Evolutionary conservation across 2,113 vertebrate species (phyloP), one percentile per base, ranked within the genome.

Genomic region (Malurus elegans): DNA sequence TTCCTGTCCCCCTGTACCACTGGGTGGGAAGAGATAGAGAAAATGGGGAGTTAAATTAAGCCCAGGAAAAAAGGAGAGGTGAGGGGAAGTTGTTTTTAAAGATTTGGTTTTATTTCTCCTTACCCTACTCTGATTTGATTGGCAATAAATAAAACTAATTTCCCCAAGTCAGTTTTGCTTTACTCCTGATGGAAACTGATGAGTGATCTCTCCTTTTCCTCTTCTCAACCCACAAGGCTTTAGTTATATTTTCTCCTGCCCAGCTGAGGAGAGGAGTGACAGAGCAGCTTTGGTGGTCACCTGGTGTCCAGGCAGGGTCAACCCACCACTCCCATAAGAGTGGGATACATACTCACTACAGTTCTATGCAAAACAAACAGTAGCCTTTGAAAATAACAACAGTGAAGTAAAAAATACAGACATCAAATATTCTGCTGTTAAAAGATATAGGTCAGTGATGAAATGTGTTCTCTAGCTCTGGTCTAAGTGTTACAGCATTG

Each of bases 401-500:
- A 86, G 44, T 74, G 16, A 83, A 62, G 85, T 56, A 53, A 79
- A 95, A 95, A 69, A 73, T 29, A 51, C 9, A 75, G 18, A 34
- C 34, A 90, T 78, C 74, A 97, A 91, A 56, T 67, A 74, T 74
- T 65, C 47, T 75, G 23, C 13, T 32, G 21, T 76, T 90, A 89
- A 67, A 66, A 91, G 75, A 93, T 47, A 81, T 31, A 87, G 4
- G 10, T 79, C 83, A 29, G 32, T 84, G 70, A 12, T 90, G 42
- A 93, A 73, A 80, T 80, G 88, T 70, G 56, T 93, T 97, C 44
- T 61, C 50, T 84, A 92, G 73, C 42, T 90, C 64, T 78, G 90
- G 78, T 94, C 58, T 88, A 92, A 97, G 79, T 79, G 96, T 93
- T 88, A 40, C 54, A 86, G 54, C 51, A 58, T 51, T 73, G 50